Conservation (phyloP, 2,888 invertebrate genomes). For the Mythimna impura region DNA sequence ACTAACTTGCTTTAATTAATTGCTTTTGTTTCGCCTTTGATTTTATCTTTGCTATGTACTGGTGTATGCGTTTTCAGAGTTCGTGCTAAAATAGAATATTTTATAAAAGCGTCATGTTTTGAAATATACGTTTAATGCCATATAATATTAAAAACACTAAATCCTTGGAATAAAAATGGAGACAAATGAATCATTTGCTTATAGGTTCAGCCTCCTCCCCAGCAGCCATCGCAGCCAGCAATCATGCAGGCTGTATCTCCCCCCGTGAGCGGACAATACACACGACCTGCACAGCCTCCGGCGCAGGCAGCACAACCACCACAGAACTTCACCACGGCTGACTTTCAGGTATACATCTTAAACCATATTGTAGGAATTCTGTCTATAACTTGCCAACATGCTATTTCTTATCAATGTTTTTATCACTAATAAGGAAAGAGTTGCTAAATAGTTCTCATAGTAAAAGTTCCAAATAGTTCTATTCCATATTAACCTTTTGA, state of each 20-base stretch:
- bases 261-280: conserved; percentile 90
- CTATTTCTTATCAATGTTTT: neutral
- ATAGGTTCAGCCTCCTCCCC: conserved; percentile 68
- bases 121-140: neutral
- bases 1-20: conserved; percentile 44
- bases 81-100: neutral
- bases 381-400: no score
- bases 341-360: conserved; percentile 91
- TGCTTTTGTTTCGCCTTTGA: conserved; percentile 11
- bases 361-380: neutral
- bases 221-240: conserved; percentile 92
- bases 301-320: conserved; percentile 86
- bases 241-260: conserved; percentile 95
- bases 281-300: conserved; percentile 91
- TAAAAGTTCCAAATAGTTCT: neutral
- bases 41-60: conserved; percentile 4
- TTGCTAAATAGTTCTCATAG: neutral
- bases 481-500: neutral
- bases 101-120: neutral
- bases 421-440: neutral
- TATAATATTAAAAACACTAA: neutral
- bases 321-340: conserved; percentile 92
- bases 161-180: neutral
- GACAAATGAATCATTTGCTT: neutral
- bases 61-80: neutral